Conservation (phyloP, 2,113 vertebrate species). For the Oenanthe melanoleuca region DNA sequence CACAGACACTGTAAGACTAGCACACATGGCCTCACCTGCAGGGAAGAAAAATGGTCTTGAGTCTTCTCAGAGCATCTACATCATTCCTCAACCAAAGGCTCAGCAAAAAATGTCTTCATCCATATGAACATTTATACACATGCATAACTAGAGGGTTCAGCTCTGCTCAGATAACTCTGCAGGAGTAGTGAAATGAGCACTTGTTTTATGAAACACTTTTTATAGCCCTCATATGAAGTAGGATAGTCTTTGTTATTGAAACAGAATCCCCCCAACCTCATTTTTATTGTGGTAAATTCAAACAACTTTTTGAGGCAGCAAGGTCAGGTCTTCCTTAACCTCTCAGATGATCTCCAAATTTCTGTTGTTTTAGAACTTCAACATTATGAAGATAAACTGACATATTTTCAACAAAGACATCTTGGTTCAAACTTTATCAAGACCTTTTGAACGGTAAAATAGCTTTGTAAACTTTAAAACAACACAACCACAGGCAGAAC, state of each 20-base stretch:
- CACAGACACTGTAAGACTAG: rapidly evolving
- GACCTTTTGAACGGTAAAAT: background rate
- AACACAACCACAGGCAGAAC: background rate
- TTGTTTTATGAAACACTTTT: background rate
- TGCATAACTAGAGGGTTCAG: background rate
- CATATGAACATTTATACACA: no score
- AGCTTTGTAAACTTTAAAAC: background rate
- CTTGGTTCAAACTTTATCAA: background rate
- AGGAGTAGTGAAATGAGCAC: background rate
- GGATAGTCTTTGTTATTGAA: background rate
- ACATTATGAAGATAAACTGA: background rate
- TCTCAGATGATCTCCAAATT: background rate
- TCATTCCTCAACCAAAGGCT: background rate
- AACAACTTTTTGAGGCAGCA: background rate
- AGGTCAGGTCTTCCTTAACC: background rate
- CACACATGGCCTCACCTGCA: no score
- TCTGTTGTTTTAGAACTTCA: background rate
- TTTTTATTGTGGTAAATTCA: background rate
- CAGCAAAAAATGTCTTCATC: background rate
- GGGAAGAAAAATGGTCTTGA: background rate
- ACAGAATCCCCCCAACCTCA: rapidly evolving
- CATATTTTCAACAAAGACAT: background rate
- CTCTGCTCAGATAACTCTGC: background rate
- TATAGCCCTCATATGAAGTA: background rate
- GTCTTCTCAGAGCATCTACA: background rate